Percentiles rank a stretch among this genome's conserved stretches.
Evolutionary conservation across 1,140 invertebrate species (phyloP).

Genomic region (Macrobrachium rosenbergii): DNA sequence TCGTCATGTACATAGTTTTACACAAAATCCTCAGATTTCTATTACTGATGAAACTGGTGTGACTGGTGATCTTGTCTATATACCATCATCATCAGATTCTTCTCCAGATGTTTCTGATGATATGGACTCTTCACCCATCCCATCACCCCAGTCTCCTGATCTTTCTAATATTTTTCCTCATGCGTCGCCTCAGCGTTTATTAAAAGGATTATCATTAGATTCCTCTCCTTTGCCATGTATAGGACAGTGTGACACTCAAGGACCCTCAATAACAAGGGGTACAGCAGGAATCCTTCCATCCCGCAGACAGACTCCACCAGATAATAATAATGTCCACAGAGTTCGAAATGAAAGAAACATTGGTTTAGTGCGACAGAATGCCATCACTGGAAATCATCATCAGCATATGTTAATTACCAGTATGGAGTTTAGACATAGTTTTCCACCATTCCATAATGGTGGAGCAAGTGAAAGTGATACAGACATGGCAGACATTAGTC

Average conservation of each 20-base stretch:
- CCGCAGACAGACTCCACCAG: conserved; percentile 31
- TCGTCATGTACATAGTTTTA: conserved; percentile 43
- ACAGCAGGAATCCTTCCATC: conserved; percentile 73
- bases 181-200: conserved; percentile 47
- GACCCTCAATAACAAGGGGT: conserved; percentile 84
- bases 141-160: conserved; percentile 44
- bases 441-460: conserved; percentile 62
- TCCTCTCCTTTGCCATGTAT: conserved; percentile 72
- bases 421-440: conserved; percentile 64
- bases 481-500: conserved; percentile 56
- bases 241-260: conserved; percentile 75
- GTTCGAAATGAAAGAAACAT: conserved; percentile 60
- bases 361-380: conserved; percentile 59
- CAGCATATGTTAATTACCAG: conserved; percentile 65
- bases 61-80: conserved; percentile 83
- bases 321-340: conserved; percentile 60
- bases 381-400: conserved; percentile 42
- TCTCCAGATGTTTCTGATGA: conserved; percentile 57
- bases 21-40: conserved; percentile 83
- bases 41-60: conserved; percentile 81
- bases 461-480: conserved; percentile 56
- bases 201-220: conserved; percentile 52
- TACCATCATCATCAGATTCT: conserved; percentile 72
- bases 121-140: conserved; percentile 57
- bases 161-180: conserved; percentile 37